phyloP scores from a whole-genome alignment of 1,140 invertebrate species.

The Lasioglossum baleicum region DNA sequence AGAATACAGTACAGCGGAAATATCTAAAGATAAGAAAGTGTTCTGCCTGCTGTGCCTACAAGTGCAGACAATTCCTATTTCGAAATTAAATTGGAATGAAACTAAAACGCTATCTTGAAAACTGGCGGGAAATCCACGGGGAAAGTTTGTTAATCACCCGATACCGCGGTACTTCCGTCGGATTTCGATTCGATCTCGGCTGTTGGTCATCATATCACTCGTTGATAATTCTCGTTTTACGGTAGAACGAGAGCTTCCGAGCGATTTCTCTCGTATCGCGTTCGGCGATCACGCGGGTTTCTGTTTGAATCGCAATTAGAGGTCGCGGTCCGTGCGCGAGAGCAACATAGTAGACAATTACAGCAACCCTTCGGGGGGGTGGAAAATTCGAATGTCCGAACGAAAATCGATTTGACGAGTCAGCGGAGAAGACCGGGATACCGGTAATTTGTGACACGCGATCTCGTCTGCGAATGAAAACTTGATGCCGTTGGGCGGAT shows the following conservation, averaged over 20 bases:
- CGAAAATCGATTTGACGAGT: conserved; percentile 73
- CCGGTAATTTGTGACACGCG: conserved; percentile 77
- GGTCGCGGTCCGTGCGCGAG: conserved; percentile 13
- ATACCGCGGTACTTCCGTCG: no score
- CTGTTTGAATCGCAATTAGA: conserved; percentile 54
- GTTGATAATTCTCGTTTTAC: background rate
- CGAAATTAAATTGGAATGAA: no score
- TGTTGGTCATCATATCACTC: background rate
- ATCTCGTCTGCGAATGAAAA: conserved; percentile 72
- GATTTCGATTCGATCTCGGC: no score
- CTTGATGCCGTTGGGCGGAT: conserved; percentile 71
- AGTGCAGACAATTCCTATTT: no score
- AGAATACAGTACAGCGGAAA: no score
- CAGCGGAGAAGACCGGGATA: conserved; percentile 56
- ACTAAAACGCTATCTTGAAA: no score
- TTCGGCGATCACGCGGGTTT: background rate
- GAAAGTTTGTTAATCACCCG: no score
- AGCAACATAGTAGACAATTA: conserved; percentile 4
- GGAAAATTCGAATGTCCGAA: conserved; percentile 56
- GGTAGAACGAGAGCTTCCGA: background rate
- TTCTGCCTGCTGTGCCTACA: no score
- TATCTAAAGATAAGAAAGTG: no score
- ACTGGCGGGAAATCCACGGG: no score
- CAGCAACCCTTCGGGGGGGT: background rate
- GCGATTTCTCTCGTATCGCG: background rate